phyloP scores from a whole-genome alignment of 1,140 invertebrate species.

The Penaeus indicus region DNA sequence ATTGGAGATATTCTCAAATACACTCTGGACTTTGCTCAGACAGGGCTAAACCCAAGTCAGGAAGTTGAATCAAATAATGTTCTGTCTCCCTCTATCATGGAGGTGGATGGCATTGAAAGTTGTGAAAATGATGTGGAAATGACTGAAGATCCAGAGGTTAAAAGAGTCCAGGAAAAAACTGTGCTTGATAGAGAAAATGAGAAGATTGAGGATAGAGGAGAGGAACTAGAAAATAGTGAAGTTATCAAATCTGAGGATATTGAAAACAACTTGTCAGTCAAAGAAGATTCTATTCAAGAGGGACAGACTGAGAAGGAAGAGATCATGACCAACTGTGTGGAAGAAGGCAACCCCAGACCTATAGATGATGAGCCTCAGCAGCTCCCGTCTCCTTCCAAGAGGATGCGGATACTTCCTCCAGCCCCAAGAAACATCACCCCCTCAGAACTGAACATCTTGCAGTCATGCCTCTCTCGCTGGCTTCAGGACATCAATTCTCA shows the following conservation, averaged over 20 bases:
- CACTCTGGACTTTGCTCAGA: constrained; percentile 66
- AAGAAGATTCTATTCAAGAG: constrained; percentile 16
- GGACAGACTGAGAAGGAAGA: constrained; percentile 1
- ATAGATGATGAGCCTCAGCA: constrained; percentile 46
- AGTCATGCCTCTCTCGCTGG: constrained; percentile 72
- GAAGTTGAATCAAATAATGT: constrained; percentile 39
- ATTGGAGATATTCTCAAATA: constrained; percentile 64
- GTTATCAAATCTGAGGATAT: background rate
- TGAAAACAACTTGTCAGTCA: background rate
- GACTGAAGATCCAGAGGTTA: constrained; percentile 41
- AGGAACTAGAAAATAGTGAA: background rate
- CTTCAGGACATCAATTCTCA: constrained; percentile 71
- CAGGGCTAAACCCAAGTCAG: constrained; percentile 34
- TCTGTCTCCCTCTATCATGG: constrained; percentile 49
- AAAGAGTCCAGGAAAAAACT: background rate
- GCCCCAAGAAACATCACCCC: constrained; percentile 52
- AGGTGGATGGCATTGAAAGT: constrained; percentile 45
- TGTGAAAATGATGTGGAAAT: constrained; percentile 62
- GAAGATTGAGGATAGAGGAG: background rate
- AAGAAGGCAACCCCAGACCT: constrained; percentile 22
- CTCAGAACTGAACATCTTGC: constrained; percentile 67
- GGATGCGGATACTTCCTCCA: constrained; percentile 53
- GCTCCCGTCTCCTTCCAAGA: constrained; percentile 48
- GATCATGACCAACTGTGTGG: constrained; percentile 7
- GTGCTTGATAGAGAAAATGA: constrained; percentile 11